Percentiles rank a stretch among this genome's conserved stretches.
Evolutionary conservation across 2,113 vertebrate species (phyloP).

Genomic region (Vombatus ursinus): DNA sequence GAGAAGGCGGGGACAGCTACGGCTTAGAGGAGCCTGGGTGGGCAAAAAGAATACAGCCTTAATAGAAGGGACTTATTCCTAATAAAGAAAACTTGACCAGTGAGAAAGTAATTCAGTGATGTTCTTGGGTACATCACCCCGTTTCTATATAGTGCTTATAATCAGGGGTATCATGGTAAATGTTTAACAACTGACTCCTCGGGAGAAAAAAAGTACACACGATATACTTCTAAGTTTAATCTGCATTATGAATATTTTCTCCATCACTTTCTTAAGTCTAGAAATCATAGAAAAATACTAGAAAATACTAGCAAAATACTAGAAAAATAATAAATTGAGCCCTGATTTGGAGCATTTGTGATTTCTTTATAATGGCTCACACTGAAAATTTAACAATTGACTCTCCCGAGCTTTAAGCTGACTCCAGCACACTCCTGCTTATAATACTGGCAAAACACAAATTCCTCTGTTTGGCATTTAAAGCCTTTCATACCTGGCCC

Average conservation of each 20-base stretch:
- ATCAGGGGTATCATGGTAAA: background rate
- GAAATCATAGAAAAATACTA: no score
- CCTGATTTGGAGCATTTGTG: background rate
- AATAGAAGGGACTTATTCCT: background rate
- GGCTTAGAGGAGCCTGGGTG: background rate
- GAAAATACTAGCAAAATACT: no score
- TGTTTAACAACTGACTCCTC: background rate
- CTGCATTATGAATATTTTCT: background rate
- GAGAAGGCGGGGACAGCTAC: background rate
- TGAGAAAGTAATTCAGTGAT: background rate
- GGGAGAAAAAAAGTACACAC: background rate
- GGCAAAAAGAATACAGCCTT: background rate
- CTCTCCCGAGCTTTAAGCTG: background rate
- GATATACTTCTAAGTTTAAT: background rate
- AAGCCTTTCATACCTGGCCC: background rate
- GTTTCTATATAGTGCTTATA: background rate
- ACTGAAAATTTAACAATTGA: background rate
- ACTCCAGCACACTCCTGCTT: background rate
- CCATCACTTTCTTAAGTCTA: background rate
- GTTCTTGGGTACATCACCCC: background rate
- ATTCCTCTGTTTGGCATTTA: background rate
- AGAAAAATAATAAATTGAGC: no score
- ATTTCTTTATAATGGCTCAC: background rate
- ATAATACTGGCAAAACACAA: background rate
- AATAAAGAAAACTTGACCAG: background rate